These are phyloP conservation scores for Drosophila littoralis DNA, from an alignment of 1,140 invertebrate species.

Conservation along the genomic window DNA sequence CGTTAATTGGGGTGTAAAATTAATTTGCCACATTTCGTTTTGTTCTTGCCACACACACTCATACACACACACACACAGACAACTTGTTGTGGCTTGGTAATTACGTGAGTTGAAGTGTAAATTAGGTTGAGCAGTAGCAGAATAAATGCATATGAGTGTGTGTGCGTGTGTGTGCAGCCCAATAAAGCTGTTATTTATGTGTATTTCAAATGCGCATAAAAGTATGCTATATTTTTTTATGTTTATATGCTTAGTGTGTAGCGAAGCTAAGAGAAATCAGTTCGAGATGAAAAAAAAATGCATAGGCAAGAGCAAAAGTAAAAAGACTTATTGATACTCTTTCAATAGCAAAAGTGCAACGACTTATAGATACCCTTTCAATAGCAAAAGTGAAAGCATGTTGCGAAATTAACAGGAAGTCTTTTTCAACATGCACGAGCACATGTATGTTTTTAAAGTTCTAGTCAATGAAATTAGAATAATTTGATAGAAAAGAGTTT, in stretches of 20 bases:
- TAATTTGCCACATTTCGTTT: constrained; percentile 54
- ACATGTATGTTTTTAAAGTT: too few relatives aligned
- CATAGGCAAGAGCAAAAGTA: too few relatives aligned
- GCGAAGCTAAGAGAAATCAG: not conserved
- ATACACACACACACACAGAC: constrained; percentile 32
- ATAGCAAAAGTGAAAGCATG: too few relatives aligned
- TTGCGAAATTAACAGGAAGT: too few relatives aligned
- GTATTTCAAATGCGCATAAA: not conserved
- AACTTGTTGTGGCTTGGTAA: constrained; percentile 4
- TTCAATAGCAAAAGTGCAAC: too few relatives aligned
- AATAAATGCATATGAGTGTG: not conserved
- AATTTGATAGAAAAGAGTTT: too few relatives aligned
- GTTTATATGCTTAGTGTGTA: not conserved
- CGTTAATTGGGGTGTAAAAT: constrained; percentile 62
- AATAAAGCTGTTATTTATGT: not conserved
- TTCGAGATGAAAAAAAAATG: not conserved
- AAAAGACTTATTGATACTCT: too few relatives aligned
- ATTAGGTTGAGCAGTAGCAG: constrained; percentile 6
- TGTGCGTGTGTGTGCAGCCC: not conserved
- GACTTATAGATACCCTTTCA: too few relatives aligned
- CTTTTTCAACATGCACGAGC: too few relatives aligned
- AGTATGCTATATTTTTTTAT: constrained; percentile 5
- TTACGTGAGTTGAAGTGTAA: constrained; percentile 48
- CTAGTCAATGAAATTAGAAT: too few relatives aligned
- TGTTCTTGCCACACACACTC: constrained; percentile 4